Conservation (phyloP, 2,797 vertebrate species). For the Enteromius viviparus region DNA sequence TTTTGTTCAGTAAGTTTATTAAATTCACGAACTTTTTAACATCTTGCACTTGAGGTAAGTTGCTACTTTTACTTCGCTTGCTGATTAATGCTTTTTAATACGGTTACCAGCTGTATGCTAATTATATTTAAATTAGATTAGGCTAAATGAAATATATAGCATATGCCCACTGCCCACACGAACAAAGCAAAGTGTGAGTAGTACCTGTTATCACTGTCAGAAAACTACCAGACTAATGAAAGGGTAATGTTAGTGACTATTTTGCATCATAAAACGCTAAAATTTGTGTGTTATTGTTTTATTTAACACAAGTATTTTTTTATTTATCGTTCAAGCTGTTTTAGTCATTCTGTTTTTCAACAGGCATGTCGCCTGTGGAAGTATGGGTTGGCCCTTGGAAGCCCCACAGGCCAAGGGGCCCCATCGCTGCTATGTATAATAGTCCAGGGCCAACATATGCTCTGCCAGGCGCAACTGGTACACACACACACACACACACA, state of each 20-base stretch:
- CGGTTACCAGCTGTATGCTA: no score
- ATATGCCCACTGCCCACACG: neutral
- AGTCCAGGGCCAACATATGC: slow-evolving; percentile 89
- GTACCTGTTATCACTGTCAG: neutral
- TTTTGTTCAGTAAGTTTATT: neutral
- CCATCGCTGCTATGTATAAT: slow-evolving; percentile 84
- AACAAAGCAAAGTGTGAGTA: neutral
- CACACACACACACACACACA: neutral
- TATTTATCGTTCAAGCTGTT: neutral
- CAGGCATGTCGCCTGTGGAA: slow-evolving; percentile 70
- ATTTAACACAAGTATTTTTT: neutral
- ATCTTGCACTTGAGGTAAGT: slow-evolving; percentile 9
- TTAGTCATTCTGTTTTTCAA: neutral
- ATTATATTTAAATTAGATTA: neutral
- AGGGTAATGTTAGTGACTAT: neutral
- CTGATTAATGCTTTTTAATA: neutral
- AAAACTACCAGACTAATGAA: neutral
- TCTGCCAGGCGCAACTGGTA: slow-evolving; percentile 85
- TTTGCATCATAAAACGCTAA: neutral
- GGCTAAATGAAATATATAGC: neutral
- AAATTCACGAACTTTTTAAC: neutral
- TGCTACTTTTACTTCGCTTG: neutral
- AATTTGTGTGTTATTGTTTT: neutral
- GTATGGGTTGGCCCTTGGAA: slow-evolving; percentile 86
- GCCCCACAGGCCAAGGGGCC: slow-evolving; percentile 87